Evolutionary conservation across 2,113 vertebrate genomes (phyloP), one percentile per base, ranked within the genome.

Genomic region (Phocoena sinus): DNA sequence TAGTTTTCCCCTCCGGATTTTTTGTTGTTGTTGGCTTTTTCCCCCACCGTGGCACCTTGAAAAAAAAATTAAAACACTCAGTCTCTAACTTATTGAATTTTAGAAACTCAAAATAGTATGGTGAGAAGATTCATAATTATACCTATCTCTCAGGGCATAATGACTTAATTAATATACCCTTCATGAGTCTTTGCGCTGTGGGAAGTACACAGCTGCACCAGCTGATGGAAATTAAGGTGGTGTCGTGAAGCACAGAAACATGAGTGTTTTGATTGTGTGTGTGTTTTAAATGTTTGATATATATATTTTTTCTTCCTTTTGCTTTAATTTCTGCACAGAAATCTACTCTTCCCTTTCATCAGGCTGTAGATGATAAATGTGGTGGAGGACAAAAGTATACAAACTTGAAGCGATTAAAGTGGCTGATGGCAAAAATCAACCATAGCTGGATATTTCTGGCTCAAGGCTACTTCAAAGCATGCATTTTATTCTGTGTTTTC

Each of bases 141-240:
- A 86, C 84, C 90, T 56, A 96, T 96, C 41, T 94, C 95, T 89
- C 80, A 73, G 50, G 38, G 92, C 6, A 53, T 97, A 84, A 98
- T 91, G 95, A 95, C 95, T 97, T 97, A 97, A 97, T 98, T 97
- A 98, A 97, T 97, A 84, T 70, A 93, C 91, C 58, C 91, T 97
- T 96, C 68, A 87, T 89, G 83, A 97, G 77, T 82, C 70, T 93
- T 92, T 50, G 67, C 85, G 0, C 93, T 38, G 80, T 96, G 60
- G 79, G 53, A 82, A 97, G 74, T 38, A 11, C 68, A 76, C 62
- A 93, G 68, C 88, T 98, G 65, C 76, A 93, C 79, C 8, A 28
- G 70, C 38, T 80, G 96, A 92, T 97, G 89, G 63, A 97, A 97
- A 90, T 67, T 89, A 92, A 98, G 56, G 38, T 96, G 73, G 44